Percentiles rank a stretch among this genome's conserved stretches.
phyloP scores from a whole-genome alignment of 1,140 invertebrate species.

The Drosophila sturtevanti region DNA sequence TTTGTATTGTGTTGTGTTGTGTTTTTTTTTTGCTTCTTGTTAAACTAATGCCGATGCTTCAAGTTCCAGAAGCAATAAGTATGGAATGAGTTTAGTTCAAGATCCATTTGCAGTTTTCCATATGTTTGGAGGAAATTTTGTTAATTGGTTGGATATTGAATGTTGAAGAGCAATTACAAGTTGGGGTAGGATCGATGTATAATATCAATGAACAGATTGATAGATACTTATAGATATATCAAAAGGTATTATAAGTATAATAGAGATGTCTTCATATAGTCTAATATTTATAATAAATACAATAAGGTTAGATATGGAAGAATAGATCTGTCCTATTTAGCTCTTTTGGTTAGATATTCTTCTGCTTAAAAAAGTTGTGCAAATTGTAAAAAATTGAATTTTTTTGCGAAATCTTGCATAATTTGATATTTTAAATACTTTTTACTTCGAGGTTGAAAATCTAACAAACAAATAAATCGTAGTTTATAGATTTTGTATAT shows the following conservation, averaged over 20 bases:
- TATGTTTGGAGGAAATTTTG: slow-evolving; percentile 21
- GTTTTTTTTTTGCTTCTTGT: slow-evolving; percentile 34
- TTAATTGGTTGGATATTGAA: slow-evolving; percentile 50
- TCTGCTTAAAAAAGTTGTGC: too few species aligned
- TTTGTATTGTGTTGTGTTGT: slow-evolving; percentile 43
- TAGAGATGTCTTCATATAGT: too few species aligned
- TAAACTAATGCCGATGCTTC: slow-evolving; percentile 70
- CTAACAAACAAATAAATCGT: too few species aligned
- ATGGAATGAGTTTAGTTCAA: slow-evolving; percentile 30
- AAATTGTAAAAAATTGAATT: too few species aligned
- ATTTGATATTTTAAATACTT: too few species aligned
- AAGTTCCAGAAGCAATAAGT: slow-evolving; percentile 21
- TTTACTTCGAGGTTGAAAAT: too few species aligned
- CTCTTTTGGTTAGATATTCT: too few species aligned
- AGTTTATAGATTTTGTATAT: too few species aligned
- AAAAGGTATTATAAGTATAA: not conserved
- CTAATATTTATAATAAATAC: too few species aligned
- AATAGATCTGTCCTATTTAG: too few species aligned
- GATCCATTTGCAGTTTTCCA: slow-evolving; percentile 51
- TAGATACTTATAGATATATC: not conserved
- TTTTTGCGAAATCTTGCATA: too few species aligned
- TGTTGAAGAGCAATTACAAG: slow-evolving; percentile 1
- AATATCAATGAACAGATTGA: not conserved
- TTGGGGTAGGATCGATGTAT: not conserved
- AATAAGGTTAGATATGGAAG: too few species aligned